These are phyloP conservation scores for Pyrochroa serraticornis DNA, from an alignment of 2,888 invertebrate species.

Conservation along the genomic window DNA sequence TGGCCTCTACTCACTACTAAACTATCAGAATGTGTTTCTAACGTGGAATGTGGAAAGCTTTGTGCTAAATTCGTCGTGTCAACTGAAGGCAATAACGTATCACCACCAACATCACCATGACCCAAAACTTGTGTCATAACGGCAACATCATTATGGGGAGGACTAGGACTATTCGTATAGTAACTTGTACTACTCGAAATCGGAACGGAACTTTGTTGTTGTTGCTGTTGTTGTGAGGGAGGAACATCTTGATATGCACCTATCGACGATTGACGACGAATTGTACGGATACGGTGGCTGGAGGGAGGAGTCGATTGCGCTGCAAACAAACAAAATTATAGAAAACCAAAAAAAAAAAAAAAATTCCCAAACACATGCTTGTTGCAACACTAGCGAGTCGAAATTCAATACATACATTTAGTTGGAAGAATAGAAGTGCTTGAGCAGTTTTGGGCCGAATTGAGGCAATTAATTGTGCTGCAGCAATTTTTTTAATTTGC, in stretches of 20 bases:
- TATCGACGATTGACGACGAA: slow-evolving; percentile 67
- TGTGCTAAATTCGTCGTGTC: slow-evolving; percentile 24
- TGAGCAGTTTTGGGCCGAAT: background rate
- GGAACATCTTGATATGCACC: slow-evolving; percentile 63
- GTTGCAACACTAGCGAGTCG: background rate
- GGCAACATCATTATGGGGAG: slow-evolving; percentile 59
- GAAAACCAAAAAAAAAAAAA: too few relatives aligned
- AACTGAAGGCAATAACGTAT: slow-evolving; percentile 55
- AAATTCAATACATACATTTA: slow-evolving; percentile 13
- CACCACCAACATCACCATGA: slow-evolving; percentile 47
- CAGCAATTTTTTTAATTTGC: too few relatives aligned
- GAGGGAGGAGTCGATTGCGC: slow-evolving; percentile 68
- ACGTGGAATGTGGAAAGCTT: slow-evolving; percentile 51
- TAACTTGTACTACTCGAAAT: slow-evolving; percentile 61
- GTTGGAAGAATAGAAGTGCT: slow-evolving; percentile 14
- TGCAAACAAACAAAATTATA: slow-evolving; percentile 51
- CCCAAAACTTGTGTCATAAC: slow-evolving; percentile 41
- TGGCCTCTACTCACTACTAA: slow-evolving; percentile 54
- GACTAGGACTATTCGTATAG: slow-evolving; percentile 69
- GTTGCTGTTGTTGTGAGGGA: slow-evolving; percentile 43
- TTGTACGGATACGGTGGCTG: slow-evolving; percentile 64
- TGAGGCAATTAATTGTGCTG: too few relatives aligned
- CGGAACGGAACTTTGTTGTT: slow-evolving; percentile 44
- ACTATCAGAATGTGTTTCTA: slow-evolving; percentile 52
- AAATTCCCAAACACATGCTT: too few relatives aligned